Evolutionary conservation across 2,797 vertebrate genomes (phyloP), one percentile per base, ranked within the genome.

Genomic region (Ibycter americanus): DNA sequence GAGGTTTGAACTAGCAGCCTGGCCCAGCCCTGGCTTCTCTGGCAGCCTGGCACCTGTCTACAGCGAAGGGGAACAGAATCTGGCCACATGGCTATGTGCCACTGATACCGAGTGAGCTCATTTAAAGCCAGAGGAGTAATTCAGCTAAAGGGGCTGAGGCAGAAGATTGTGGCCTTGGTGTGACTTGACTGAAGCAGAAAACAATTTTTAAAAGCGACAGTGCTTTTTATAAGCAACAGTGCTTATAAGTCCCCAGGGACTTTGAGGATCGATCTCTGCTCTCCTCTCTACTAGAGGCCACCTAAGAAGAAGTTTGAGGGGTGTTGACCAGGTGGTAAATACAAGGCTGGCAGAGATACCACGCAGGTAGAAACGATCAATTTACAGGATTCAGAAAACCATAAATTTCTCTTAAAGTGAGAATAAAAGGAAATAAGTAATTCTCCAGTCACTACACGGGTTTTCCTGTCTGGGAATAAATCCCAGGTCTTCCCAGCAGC

Each of bases 381-480:
- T 34, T 86, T 71, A 70, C 25, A 62, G 70, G 72, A 68, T 61
- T 71, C 86, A 62, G 87, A 83, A 55, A 86, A 38, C 38, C 44
- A 86, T 70, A 62, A 9, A 47, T 71, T 70, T 63, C 36, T 86
- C 36, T 59, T 83, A n/a, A 90, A 63, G 15, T 59, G 55, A 79
- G 20, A 91, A 68, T 71, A 76, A 87, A 76, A 92, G 52, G 80
- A 91, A 93, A 84, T 68, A 20, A 59, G 85, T 86, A 63, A 58
- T 94, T 87, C 22, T 81, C 3, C n/a, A 58, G 80, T 88, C 70
- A 42, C 52, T 55, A 31, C 47, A n/a, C 9, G 0, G 0, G 22
- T 70, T 94, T 90, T 91, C 77, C 92, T 88, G 47, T 52, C 55
- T 89, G 67, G 67, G 56, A 97, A 67, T 78, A 81, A 83, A 74